Percentiles rank a stretch among this genome's conserved stretches.
phyloP scores from a whole-genome alignment of 2,113 vertebrate genomes.

The Corapipo altera region DNA sequence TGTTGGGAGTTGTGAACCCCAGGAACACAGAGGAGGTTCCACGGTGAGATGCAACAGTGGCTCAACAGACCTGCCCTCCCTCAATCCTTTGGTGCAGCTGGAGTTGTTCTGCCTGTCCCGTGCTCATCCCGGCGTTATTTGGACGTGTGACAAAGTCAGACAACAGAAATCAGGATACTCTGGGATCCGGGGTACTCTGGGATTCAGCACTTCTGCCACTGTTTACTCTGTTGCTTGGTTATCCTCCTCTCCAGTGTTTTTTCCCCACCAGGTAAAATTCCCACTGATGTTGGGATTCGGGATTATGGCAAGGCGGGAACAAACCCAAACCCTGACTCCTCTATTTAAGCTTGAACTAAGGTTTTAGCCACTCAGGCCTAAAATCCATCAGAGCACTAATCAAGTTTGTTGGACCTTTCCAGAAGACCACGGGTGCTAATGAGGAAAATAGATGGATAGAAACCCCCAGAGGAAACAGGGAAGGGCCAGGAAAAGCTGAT shows the following conservation, averaged over 20 bases:
- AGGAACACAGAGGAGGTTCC: neutral
- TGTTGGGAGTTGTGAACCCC: neutral
- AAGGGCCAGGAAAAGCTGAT: fast-evolving
- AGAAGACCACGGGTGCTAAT: neutral
- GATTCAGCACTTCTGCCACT: neutral
- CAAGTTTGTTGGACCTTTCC: too few species aligned
- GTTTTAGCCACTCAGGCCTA: neutral
- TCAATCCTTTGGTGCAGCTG: fast-evolving
- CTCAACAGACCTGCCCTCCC: neutral
- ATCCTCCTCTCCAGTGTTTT: neutral
- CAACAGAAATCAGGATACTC: neutral
- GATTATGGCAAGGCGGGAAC: neutral
- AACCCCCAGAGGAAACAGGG: neutral
- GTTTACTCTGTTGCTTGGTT: neutral
- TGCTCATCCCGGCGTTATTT: neutral
- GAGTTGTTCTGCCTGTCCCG: neutral
- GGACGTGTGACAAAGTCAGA: neutral
- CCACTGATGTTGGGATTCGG: fast-evolving
- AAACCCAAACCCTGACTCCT: fast-evolving
- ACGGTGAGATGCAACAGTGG: neutral
- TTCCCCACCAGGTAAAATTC: neutral
- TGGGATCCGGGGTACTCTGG: neutral
- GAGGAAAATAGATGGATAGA: neutral
- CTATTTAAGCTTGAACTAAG: neutral
- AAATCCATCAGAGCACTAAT: neutral